Base-by-base conservation (phyloP, 1,140 invertebrate species). In the Drosophila albomicans region DNA sequence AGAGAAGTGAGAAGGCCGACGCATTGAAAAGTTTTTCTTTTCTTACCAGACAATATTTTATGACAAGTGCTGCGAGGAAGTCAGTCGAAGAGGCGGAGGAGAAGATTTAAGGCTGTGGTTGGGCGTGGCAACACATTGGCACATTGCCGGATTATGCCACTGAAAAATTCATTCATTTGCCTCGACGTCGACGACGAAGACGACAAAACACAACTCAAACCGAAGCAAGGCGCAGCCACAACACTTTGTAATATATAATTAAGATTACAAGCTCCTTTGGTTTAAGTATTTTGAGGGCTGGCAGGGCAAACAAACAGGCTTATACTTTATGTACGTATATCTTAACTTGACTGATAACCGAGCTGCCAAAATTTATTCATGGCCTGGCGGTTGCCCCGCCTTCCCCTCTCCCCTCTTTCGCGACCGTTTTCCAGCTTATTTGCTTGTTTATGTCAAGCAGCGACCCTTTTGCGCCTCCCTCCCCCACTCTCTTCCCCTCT, bases 191-290 rank as follows among this genome's bases (percentile, higher is more conserved):
- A 8, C 32, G 7, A 32, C 30, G 30, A 32, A 1, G 35, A 38
- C 52, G 61, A 85, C 77, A 80, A 84, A 82, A 80, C 77, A 59
- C 56, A 71, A 38, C 67, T 56, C 73, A 15, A 13, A 8, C 46
- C 16, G 3, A 8, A 20, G n/a, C 25, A 13, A 30, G 5, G 2
- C 13, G 8, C 41, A 73, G 69, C 80, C 78, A 73, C 75, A 84
- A 84, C 81, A 88, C 85, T 89, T 88, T 89, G 78, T 88, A 89
- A 85, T 89, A 89, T 89, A 89, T 89, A 89, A 89, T 89, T 89
- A 89, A 89, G 85, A 89, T 89, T 89, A 89, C 85, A 89, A 89
- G 85, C 81, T 76, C 69, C 58, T 78, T 82, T 84, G 81, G 86
- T 74, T 81, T 85, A 75, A 54, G 75, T 63, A 81, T 81, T 78